Conservation (phyloP, 2,888 invertebrate genomes). For the Nyleta sp. region DNA sequence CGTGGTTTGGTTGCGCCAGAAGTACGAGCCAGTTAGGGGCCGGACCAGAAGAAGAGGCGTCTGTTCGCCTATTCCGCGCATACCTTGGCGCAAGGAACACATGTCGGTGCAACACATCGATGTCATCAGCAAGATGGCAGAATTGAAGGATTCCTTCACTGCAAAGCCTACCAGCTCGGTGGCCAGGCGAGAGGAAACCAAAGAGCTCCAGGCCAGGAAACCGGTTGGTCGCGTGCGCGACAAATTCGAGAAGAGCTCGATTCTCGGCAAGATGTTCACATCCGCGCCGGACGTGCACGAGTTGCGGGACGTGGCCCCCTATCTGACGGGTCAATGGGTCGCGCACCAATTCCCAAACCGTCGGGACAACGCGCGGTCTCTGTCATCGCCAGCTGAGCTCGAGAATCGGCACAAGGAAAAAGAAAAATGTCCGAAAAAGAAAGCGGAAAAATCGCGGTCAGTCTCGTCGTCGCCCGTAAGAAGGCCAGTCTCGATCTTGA, state of each 20-base stretch:
- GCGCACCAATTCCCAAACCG: conserved; percentile 90
- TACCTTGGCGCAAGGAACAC: conserved; percentile 87
- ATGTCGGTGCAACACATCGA: conserved; percentile 94
- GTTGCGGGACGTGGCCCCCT: conserved; percentile 90
- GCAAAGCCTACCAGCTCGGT: conserved; percentile 67
- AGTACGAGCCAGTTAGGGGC: conserved; percentile 85
- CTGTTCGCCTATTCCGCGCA: conserved; percentile 86
- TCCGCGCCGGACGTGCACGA: conserved; percentile 92
- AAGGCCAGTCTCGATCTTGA: conserved; percentile 81
- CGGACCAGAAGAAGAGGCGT: conserved; percentile 81
- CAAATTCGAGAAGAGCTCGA: conserved; percentile 88
- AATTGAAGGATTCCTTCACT: conserved; percentile 81
- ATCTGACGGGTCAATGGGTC: conserved; percentile 90
- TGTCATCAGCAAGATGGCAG: conserved; percentile 93
- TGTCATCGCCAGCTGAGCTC: conserved; percentile 83
- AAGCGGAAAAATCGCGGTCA: conserved; percentile 59
- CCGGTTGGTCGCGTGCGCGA: conserved; percentile 89
- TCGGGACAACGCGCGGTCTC: conserved; percentile 87
- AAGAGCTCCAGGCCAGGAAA: conserved; percentile 78
- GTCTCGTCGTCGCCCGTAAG: conserved; percentile 69
- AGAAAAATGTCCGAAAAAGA: conserved; percentile 50
- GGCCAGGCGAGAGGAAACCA: conserved; percentile 77
- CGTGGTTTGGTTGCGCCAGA: conserved; percentile 85
- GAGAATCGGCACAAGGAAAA: conserved; percentile 61
- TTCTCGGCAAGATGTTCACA: conserved; percentile 90